Conservation (phyloP, 2,113 vertebrate genomes). For the Neotoma lepida region DNA sequence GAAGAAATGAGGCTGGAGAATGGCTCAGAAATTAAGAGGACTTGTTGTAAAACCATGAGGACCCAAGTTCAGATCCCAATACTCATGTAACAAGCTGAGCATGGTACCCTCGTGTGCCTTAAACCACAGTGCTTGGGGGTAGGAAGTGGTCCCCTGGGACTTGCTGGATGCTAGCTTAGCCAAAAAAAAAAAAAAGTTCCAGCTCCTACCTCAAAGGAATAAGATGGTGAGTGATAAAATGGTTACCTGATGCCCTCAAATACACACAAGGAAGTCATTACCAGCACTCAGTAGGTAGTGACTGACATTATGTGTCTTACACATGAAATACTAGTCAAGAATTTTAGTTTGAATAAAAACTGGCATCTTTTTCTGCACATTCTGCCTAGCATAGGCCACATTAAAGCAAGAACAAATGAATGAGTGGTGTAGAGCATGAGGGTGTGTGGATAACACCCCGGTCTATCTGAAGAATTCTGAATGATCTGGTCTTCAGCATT, state of each 20-base stretch:
- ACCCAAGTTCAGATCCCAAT: not conserved
- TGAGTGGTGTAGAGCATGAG: not conserved
- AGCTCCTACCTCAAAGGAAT: not conserved
- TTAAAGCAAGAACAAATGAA: not conserved
- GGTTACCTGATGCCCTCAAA: not conserved
- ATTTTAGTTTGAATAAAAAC: conserved; percentile 1
- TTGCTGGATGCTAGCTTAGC: not conserved
- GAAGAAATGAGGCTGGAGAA: not conserved
- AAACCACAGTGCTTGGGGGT: not conserved
- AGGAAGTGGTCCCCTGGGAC: not conserved
- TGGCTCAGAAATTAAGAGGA: not conserved
- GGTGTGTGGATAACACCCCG: not conserved
- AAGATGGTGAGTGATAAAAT: not conserved
- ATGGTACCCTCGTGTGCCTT: not conserved
- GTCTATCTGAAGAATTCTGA: not conserved
- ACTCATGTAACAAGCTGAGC: not conserved
- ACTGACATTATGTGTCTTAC: not conserved
- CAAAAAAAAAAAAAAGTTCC: not conserved
- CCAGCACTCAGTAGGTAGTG: not conserved
- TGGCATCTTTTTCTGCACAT: not conserved
- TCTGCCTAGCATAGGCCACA: not conserved
- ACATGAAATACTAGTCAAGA: not conserved
- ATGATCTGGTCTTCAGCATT: not conserved
- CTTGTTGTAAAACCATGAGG: not conserved
- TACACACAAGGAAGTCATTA: not conserved